A percentile compares a stretch with the other conserved stretches of the same genome.
phyloP scores from a whole-genome alignment of 2,888 invertebrate genomes.

The Drosophila crucigera region DNA sequence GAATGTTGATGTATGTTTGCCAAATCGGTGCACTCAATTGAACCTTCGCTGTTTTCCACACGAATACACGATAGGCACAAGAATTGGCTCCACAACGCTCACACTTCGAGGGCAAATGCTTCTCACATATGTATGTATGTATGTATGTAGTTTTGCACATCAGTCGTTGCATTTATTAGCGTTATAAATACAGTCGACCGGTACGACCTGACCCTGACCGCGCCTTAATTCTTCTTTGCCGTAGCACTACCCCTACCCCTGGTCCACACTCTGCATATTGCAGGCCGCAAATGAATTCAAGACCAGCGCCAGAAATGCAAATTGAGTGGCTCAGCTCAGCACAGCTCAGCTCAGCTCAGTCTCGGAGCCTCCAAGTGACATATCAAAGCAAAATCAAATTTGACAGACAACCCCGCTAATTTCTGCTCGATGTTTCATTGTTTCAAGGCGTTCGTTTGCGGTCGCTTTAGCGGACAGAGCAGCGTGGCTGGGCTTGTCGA shows the following conservation, averaged over 20 bases:
- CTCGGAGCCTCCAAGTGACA: slow-evolving; percentile 65
- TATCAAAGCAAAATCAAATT: slow-evolving; percentile 85
- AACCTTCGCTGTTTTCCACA: slow-evolving; percentile 7
- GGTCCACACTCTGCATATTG: slow-evolving; percentile 6
- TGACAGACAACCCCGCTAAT: slow-evolving; percentile 86
- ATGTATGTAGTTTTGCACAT: slow-evolving; percentile 1
- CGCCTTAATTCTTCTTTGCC: not conserved
- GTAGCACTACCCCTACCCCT: no score
- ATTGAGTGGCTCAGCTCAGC: slow-evolving; percentile 43
- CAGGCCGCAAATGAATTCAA: slow-evolving; percentile 12
- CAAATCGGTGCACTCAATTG: not conserved
- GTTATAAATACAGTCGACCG: slow-evolving; percentile 20
- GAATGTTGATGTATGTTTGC: not conserved
- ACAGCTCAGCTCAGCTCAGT: not conserved
- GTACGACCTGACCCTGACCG: slow-evolving; percentile 26
- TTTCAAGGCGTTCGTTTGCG: slow-evolving; percentile 74
- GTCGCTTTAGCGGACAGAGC: slow-evolving; percentile 37
- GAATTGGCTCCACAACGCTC: not conserved
- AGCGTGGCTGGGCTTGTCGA: not conserved
- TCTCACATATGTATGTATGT: not conserved
- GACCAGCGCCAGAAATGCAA: slow-evolving; percentile 58
- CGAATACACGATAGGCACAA: not conserved
- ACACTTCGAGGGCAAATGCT: not conserved
- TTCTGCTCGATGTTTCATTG: slow-evolving; percentile 80
- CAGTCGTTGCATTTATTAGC: slow-evolving; percentile 62